Conservation (phyloP, 2,888 invertebrate genomes). For the Serripes groenlandicus region DNA sequence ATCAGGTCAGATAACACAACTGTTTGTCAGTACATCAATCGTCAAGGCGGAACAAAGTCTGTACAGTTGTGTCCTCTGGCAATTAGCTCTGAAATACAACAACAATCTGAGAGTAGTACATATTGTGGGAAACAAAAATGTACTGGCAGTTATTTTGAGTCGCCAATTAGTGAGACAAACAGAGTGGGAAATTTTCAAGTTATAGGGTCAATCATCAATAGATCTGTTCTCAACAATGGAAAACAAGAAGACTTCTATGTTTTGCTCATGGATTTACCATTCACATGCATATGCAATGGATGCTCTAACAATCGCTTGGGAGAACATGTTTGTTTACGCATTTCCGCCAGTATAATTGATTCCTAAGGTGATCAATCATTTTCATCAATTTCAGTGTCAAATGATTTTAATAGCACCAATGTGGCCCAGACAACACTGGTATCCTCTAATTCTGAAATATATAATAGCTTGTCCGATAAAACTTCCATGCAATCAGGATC, state of each 20-base stretch:
- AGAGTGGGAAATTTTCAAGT: no score
- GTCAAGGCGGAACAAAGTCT: constrained; percentile 19
- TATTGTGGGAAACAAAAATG: constrained; percentile 25
- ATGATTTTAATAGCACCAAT: constrained; percentile 42
- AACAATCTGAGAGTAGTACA: constrained; percentile 41
- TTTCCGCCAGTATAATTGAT: constrained; percentile 42
- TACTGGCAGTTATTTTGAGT: no score
- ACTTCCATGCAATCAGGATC: constrained; percentile 11
- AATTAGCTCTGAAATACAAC: constrained; percentile 10
- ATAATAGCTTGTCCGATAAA: constrained; percentile 34
- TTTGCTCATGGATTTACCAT: no score
- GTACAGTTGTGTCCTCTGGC: constrained; percentile 17
- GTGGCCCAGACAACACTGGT: constrained; percentile 51
- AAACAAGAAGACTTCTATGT: constrained; percentile 17
- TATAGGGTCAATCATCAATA: constrained; percentile 10
- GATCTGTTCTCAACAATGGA: constrained; percentile 5
- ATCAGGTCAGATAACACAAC: constrained; percentile 28
- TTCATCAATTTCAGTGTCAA: constrained; percentile 34
- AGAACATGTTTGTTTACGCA: constrained; percentile 47
- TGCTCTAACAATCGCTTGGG: constrained; percentile 36
- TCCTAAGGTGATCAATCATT: constrained; percentile 32
- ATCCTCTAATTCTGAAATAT: constrained; percentile 25
- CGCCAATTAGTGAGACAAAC: neutral
- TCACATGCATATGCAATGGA: constrained; percentile 40
- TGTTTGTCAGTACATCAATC: constrained; percentile 30